phyloP scores from a whole-genome alignment of 2,113 vertebrate genomes.

The Pyrgilauda ruficollis region DNA sequence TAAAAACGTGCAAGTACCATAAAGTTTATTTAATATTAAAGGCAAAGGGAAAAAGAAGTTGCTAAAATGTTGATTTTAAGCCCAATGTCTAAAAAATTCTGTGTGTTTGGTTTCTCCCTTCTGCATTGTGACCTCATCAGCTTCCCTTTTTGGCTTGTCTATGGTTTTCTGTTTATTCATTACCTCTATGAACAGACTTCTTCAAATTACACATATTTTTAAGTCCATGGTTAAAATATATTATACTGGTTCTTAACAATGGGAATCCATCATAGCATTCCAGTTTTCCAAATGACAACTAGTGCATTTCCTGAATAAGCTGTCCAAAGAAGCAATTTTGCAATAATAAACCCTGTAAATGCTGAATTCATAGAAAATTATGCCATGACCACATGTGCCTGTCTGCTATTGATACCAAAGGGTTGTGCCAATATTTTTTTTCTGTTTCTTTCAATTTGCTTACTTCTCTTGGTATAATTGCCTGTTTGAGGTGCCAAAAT shows the following conservation, averaged over 20 bases:
- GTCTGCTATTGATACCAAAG: background rate
- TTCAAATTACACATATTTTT: background rate
- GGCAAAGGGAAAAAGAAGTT: background rate
- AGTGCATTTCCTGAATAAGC: background rate
- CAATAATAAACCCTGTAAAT: background rate
- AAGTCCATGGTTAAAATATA: background rate
- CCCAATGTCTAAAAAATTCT: background rate
- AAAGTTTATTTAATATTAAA: background rate
- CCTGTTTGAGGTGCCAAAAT: background rate
- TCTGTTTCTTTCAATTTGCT: background rate
- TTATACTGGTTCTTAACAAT: background rate
- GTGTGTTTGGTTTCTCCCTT: background rate
- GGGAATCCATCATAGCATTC: background rate
- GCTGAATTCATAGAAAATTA: background rate
- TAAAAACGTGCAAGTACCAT: background rate
- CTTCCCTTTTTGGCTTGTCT: background rate
- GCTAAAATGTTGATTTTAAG: background rate
- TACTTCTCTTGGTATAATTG: background rate
- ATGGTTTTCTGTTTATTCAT: background rate
- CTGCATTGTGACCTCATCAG: fast-evolving
- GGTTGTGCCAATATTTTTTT: background rate
- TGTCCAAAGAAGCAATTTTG: background rate
- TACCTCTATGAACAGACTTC: background rate
- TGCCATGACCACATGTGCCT: background rate
- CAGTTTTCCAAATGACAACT: background rate